Evolutionary conservation across 2,888 invertebrate genomes (phyloP).

Genomic region (Epinotia brunnichana): DNA sequence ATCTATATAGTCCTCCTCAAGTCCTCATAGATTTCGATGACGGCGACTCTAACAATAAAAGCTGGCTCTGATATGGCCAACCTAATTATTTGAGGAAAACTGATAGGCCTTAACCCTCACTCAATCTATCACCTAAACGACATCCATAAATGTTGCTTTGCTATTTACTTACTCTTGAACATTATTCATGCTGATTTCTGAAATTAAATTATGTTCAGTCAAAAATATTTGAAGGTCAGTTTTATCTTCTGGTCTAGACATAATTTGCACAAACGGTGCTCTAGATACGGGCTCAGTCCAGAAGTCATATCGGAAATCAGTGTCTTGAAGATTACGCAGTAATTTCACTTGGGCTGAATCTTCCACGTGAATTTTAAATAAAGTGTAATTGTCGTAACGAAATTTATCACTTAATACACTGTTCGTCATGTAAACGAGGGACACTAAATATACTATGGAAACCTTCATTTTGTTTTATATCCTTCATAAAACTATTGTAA

Average conservation of each 20-base stretch:
- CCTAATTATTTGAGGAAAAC: too few relatives aligned
- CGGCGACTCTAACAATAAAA: too few relatives aligned
- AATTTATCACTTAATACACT: conserved; percentile 56
- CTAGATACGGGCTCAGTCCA: conserved; percentile 68
- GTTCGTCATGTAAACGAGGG: conserved; percentile 4
- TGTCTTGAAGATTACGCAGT: conserved; percentile 74
- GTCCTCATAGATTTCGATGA: too few relatives aligned
- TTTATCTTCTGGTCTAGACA: conserved; percentile 72
- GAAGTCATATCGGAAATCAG: conserved; percentile 72
- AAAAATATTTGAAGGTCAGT: conserved; percentile 66
- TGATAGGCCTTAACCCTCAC: too few relatives aligned
- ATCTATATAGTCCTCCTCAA: too few relatives aligned
- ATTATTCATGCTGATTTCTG: conserved; percentile 72
- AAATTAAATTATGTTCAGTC: conserved; percentile 64
- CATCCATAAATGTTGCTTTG: neutral
- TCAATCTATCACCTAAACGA: neutral
- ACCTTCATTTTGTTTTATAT: conserved; percentile 16
- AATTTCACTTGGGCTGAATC: conserved; percentile 74
- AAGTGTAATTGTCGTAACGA: conserved; percentile 70
- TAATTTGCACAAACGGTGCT: conserved; percentile 68
- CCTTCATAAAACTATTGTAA: neutral
- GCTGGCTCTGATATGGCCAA: too few relatives aligned
- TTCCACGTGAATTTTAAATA: conserved; percentile 82
- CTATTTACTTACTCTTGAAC: conserved; percentile 75
- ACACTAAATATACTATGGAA: neutral